Evolutionary conservation across 2,888 invertebrate species (phyloP), one percentile per base, ranked within the genome.

Genomic region (Cartodere bifasciata): DNA sequence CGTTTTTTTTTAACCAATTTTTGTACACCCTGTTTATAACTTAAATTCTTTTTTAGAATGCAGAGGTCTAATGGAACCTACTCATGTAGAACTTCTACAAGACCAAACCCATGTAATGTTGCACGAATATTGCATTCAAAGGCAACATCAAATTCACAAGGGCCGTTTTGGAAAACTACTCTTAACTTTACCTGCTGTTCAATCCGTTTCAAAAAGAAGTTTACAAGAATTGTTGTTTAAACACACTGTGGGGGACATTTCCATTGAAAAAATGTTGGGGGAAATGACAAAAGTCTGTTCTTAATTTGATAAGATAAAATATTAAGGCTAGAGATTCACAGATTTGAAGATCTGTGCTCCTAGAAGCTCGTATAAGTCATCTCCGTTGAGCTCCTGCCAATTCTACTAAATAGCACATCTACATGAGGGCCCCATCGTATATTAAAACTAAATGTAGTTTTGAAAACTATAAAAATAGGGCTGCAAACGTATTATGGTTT

Each of bases 71-170:
- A 65, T 71, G 27, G 75, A 77, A 43, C 54, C 64, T 1, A 58
- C 55, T 4, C 68, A 75, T 41, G 64, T 77, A 36, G 74, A 68
- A 43, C 67, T 76, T 25, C 58, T 86, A 1, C 87, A 87, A 62
- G 86, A 87, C 43, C 84, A 86, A 54, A 79, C 82, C 0, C 73
- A 85, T 36, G 65, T 77, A 3, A 75, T 81, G 58, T 62, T 90
- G 13, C 76, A 79, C 45, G 81, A 82, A 44, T 75, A 83, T 52
- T 76, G 77, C 46, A 48, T 55, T 0, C 57, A 58, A 32, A 49
- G 51, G 37, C 57, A 57, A 27, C 46, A 53, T 9, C 45, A 38
- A 11, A 42, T 46, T 4, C 53, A 52, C 34, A 65, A 64, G 45
- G 63, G 68, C 1, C 65, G 86, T 12, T 76, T 85, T 42, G 84